Evolutionary conservation across 2,797 vertebrate genomes (phyloP).

Genomic region (Thamnophis elegans): DNA sequence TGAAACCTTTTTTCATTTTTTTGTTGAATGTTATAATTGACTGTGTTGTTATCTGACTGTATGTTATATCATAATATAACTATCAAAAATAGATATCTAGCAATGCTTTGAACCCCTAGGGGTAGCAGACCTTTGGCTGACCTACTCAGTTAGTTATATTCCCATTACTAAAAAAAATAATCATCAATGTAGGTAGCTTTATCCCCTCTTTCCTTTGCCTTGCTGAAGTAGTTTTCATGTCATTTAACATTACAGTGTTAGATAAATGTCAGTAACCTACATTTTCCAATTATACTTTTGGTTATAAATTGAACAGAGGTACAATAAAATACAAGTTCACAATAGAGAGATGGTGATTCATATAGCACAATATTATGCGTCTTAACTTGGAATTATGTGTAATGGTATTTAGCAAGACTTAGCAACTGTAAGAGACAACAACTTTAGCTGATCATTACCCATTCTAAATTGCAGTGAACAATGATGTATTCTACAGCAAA

Average conservation of each 20-base stretch:
- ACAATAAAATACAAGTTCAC: neutral
- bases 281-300: neutral
- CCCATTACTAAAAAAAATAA: neutral
- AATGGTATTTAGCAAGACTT: neutral
- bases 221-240: neutral
- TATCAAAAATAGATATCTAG: slow-evolving; percentile 19
- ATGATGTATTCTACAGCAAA: neutral
- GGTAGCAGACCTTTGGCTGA: neutral
- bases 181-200: neutral
- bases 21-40: neutral
- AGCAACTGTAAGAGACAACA: neutral
- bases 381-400: neutral
- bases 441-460: neutral
- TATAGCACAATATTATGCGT: neutral
- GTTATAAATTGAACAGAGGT: neutral
- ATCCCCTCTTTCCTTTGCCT: neutral
- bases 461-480: neutral
- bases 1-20: neutral
- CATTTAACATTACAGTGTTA: neutral
- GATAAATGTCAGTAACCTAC: neutral
- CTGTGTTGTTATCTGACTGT: neutral
- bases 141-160: neutral
- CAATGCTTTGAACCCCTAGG: neutral
- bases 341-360: neutral
- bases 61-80: neutral